Percentiles rank a stretch among this genome's conserved stretches.
These are phyloP conservation scores for Oryzias javanicus DNA, from an alignment of 2,113 vertebrate genomes.

Conservation along the genomic window DNA sequence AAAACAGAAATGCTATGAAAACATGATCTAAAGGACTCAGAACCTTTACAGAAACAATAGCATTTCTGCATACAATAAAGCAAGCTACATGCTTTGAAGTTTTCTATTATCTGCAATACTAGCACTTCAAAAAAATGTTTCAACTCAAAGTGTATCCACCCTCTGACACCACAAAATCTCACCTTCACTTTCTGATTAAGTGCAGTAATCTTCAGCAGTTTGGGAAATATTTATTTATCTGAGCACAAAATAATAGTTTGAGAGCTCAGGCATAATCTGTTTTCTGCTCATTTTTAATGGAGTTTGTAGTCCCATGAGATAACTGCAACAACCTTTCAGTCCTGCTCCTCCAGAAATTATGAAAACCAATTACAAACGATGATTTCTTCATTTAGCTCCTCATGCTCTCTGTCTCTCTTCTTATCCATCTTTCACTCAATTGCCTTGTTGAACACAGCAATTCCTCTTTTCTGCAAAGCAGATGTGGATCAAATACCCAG, in stretches of 20 bases:
- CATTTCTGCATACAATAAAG: too few relatives aligned
- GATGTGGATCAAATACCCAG: conserved; percentile 37
- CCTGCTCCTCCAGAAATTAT: conserved; percentile 29
- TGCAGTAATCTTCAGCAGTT: conserved; percentile 12
- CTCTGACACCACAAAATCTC: background rate
- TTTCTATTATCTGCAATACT: too few relatives aligned
- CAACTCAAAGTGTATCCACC: too few relatives aligned
- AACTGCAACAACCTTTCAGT: conserved; percentile 24
- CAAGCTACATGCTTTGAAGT: too few relatives aligned
- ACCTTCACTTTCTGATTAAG: conserved; percentile 3
- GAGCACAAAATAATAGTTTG: conserved; percentile 8
- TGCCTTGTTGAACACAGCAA: conserved; percentile 21
- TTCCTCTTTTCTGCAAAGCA: conserved; percentile 29
- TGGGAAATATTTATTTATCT: conserved; percentile 13
- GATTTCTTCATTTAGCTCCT: conserved; percentile 29
- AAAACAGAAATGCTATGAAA: too few relatives aligned
- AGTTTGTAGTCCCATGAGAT: conserved; percentile 14
- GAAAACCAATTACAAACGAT: conserved; percentile 38
- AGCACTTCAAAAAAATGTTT: too few relatives aligned
- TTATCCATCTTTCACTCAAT: conserved; percentile 21
- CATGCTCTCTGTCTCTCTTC: conserved; percentile 7
- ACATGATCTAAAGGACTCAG: too few relatives aligned
- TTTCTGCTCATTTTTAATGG: conserved; percentile 12
- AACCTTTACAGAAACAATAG: too few relatives aligned
- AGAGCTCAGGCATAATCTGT: conserved; percentile 17